Conservation (phyloP, 2,888 invertebrate genomes). For the Aphidius colemani region DNA sequence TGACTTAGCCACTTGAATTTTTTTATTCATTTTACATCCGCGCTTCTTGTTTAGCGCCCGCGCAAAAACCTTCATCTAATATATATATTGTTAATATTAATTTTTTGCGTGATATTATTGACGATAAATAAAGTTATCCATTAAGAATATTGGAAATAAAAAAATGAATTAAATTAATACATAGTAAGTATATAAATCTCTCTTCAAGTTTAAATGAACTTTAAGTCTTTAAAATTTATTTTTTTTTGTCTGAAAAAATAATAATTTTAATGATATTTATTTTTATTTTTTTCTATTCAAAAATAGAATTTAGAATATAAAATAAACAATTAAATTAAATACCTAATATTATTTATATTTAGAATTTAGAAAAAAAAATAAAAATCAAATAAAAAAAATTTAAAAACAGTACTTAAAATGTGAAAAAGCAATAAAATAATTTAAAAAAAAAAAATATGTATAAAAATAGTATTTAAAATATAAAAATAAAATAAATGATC, state of each 20-base stretch:
- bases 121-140: neutral
- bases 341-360: too few relatives aligned
- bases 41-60: conserved; percentile 20
- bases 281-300: too few relatives aligned
- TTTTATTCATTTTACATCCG: neutral
- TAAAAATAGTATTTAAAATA: neutral
- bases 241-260: too few relatives aligned
- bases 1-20: conserved; percentile 34
- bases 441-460: neutral
- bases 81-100: conserved; percentile 10
- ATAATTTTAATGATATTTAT: too few relatives aligned
- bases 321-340: too few relatives aligned
- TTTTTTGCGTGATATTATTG: neutral
- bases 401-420: too few relatives aligned
- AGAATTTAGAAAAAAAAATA: too few relatives aligned
- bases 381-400: too few relatives aligned
- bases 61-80: conserved; percentile 32
- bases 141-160: neutral
- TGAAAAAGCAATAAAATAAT: too few relatives aligned
- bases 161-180: conserved; percentile 1
- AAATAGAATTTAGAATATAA: too few relatives aligned
- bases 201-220: neutral
- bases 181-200: conserved; percentile 1
- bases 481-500: conserved; percentile 4
- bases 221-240: too few relatives aligned